Percentiles rank a stretch among this genome's conserved stretches.
Conservation (phyloP, 2,888 invertebrate genomes). For the Cacoxenus indagator region DNA sequence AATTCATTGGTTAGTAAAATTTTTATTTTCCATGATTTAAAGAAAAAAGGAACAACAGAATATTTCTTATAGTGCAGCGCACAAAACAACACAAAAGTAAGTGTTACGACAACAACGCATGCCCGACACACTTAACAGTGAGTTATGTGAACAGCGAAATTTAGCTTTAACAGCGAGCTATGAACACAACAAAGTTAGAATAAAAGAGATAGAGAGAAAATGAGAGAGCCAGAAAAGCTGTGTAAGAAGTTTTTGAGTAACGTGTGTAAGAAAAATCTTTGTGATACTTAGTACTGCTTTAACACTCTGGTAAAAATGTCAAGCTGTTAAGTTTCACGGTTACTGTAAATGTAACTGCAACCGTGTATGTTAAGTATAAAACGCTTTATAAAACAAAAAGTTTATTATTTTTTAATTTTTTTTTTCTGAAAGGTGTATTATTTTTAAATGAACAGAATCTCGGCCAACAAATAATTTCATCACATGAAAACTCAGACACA, state of each 20-base stretch:
- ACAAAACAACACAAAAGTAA: constrained; percentile 8
- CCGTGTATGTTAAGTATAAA: no score
- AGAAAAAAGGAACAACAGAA: background rate
- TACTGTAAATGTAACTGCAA: no score
- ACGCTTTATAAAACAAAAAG: no score
- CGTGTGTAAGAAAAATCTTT: no score
- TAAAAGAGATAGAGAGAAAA: background rate
- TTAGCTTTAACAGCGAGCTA: constrained; percentile 1
- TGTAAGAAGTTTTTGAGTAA: background rate
- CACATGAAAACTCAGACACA: no score
- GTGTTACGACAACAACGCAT: constrained; percentile 4
- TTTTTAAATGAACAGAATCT: no score
- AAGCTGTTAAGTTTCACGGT: no score
- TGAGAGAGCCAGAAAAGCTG: background rate
- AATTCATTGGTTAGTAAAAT: background rate
- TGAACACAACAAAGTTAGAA: background rate
- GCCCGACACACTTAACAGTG: constrained; percentile 8
- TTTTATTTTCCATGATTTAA: background rate
- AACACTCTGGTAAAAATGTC: no score
- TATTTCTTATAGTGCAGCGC: background rate
- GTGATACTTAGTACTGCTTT: no score
- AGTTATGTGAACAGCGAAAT: background rate
- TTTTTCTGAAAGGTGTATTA: no score
- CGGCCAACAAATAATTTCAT: no score
- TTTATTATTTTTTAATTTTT: no score